A percentile compares a stretch with the other conserved stretches of the same genome.
phyloP scores from a whole-genome alignment of 35 echinoderm and acorn worm genomes.

The Apostichopus japonicus region DNA sequence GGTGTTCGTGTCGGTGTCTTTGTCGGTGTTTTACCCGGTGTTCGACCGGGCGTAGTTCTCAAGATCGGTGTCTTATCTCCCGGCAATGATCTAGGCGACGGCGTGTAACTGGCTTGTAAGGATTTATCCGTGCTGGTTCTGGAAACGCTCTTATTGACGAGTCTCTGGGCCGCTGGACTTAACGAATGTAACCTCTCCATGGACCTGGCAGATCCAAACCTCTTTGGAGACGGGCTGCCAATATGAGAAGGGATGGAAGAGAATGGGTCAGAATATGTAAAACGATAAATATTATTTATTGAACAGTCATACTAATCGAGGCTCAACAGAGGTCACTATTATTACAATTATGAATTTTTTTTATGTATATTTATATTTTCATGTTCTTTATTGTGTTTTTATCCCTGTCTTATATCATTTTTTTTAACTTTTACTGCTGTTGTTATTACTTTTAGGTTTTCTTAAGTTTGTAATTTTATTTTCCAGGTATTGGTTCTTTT shows the following conservation, averaged over 20 bases:
- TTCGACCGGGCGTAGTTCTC: conserved; percentile 59
- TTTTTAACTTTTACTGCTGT: no score
- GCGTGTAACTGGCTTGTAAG: conserved; percentile 89
- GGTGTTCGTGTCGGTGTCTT: conserved; percentile 54
- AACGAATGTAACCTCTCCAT: conserved; percentile 81
- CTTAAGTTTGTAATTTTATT: no score
- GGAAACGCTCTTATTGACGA: conserved; percentile 77
- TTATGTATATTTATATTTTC: no score
- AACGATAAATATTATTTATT: no score
- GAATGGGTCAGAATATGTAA: background rate
- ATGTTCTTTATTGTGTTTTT: no score
- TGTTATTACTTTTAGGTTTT: no score
- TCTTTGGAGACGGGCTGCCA: conserved; percentile 79
- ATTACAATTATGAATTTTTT: background rate
- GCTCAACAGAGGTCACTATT: background rate
- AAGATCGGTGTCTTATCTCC: conserved; percentile 89
- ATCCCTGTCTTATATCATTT: no score
- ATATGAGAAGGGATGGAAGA: background rate
- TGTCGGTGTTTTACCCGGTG: conserved; percentile 49
- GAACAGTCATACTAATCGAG: background rate
- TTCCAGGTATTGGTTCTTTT: no score
- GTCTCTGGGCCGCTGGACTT: conserved; percentile 88
- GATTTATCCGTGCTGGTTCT: conserved; percentile 75
- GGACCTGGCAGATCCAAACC: conserved; percentile 69
- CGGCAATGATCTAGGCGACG: conserved; percentile 60